Evolutionary conservation across 2,797 vertebrate genomes (phyloP).

Genomic region (Varecia variegata): DNA sequence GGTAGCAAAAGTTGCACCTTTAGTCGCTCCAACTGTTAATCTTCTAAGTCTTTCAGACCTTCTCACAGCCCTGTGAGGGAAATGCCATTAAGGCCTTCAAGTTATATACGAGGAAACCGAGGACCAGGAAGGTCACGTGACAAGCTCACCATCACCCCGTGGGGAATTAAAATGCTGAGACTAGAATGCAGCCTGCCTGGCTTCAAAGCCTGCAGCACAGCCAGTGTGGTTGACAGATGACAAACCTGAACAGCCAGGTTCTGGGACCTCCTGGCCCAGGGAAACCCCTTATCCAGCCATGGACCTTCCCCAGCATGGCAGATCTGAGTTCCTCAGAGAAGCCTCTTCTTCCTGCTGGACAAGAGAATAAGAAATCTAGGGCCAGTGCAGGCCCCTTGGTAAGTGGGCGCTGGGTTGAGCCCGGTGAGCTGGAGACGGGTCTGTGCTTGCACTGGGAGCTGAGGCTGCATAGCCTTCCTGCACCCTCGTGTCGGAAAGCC

Average conservation of each 20-base stretch:
- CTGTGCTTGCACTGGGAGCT: background rate
- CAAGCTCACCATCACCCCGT: background rate
- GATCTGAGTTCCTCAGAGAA: background rate
- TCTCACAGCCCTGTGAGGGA: background rate
- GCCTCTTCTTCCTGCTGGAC: background rate
- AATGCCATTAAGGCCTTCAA: background rate
- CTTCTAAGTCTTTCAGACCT: background rate
- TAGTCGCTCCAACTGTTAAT: too few species aligned
- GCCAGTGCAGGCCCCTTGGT: fast-evolving
- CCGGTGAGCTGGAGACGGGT: too few species aligned
- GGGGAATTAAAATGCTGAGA: background rate
- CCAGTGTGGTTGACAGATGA: fast-evolving
- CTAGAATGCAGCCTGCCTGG: fast-evolving
- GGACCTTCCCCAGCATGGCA: background rate
- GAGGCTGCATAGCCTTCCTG: too few species aligned
- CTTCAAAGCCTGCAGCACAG: background rate
- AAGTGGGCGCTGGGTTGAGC: fast-evolving
- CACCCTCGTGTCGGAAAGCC: background rate
- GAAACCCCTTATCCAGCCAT: background rate
- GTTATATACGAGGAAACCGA: background rate
- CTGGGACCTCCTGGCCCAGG: background rate
- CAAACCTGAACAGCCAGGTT: background rate
- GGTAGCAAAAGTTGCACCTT: background rate
- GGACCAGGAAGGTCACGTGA: background rate
- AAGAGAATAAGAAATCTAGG: background rate